These are phyloP conservation scores for Pimpla rufipes DNA, from an alignment of 2,888 invertebrate genomes.

Conservation along the genomic window DNA sequence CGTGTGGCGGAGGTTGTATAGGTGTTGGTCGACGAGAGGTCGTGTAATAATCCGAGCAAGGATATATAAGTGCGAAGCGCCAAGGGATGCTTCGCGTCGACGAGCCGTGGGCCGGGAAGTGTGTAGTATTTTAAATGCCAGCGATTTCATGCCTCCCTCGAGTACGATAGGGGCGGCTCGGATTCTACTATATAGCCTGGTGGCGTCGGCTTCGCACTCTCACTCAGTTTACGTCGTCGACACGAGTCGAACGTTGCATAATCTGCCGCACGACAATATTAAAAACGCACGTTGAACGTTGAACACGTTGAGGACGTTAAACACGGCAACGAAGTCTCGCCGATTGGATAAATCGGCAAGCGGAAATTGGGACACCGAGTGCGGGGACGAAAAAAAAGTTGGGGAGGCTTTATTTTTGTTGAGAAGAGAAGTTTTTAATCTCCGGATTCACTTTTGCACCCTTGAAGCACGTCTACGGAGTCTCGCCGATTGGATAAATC, in stretches of 20 bases:
- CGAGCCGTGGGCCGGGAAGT: conserved; percentile 65
- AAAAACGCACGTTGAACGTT: no score
- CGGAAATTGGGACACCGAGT: no score
- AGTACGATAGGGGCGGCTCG: conserved; percentile 69
- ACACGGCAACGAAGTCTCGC: no score
- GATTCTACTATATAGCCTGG: conserved; percentile 78
- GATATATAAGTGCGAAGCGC: background rate
- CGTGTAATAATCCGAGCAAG: conserved; percentile 47
- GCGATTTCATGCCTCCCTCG: conserved; percentile 83
- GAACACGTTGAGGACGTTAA: no score
- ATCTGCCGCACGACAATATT: background rate
- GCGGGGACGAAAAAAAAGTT: no score
- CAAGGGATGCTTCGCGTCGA: conserved; percentile 43
- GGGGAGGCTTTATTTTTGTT: no score
- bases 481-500: no score
- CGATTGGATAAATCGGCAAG: no score
- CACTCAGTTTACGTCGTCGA: conserved; percentile 73
- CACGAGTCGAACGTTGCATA: background rate
- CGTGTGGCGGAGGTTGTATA: no score
- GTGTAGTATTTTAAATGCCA: conserved; percentile 84
- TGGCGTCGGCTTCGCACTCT: conserved; percentile 62
- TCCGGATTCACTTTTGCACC: no score
- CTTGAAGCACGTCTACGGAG: no score
- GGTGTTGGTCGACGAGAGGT: conserved; percentile 23
- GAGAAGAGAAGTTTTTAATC: no score